Evolutionary conservation across 2,113 vertebrate genomes (phyloP).

Genomic region (Sinocyclocheilus maitianheensis): DNA sequence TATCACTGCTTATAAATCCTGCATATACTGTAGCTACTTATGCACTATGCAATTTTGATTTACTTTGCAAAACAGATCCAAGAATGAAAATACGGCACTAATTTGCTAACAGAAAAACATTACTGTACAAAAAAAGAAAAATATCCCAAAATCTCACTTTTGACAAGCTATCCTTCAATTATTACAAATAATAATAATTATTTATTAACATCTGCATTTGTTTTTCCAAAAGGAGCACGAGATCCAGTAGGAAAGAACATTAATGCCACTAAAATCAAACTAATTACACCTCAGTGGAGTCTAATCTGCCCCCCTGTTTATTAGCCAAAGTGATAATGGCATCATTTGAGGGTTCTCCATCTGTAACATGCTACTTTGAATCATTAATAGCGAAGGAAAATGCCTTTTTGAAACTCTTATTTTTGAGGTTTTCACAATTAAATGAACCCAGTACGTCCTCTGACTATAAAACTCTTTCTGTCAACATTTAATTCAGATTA

Average conservation of each 20-base stretch:
- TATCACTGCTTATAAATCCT: not conserved
- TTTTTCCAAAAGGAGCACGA: not conserved
- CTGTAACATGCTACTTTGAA: not conserved
- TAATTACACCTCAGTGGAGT: constrained; percentile 11
- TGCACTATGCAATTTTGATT: not conserved
- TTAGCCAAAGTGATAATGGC: not conserved
- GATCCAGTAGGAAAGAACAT: constrained; percentile 1
- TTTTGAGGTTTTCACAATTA: not conserved
- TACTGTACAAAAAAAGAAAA: no score
- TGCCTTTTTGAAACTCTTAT: not conserved
- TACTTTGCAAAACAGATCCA: no score
- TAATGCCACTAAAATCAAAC: constrained; percentile 6
- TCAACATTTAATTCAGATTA: not conserved
- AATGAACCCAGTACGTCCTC: not conserved
- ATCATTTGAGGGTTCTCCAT: not conserved
- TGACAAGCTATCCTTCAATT: not conserved
- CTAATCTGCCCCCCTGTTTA: not conserved
- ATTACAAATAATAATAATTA: not conserved
- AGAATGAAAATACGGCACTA: not conserved
- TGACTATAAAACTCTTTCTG: not conserved
- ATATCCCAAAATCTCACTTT: not conserved
- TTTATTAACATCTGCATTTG: not conserved
- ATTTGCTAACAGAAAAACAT: not conserved
- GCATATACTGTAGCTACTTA: not conserved
- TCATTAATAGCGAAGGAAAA: not conserved